phyloP scores from a whole-genome alignment of 2,888 invertebrate species.

The Heterodera filipjevi region DNA sequence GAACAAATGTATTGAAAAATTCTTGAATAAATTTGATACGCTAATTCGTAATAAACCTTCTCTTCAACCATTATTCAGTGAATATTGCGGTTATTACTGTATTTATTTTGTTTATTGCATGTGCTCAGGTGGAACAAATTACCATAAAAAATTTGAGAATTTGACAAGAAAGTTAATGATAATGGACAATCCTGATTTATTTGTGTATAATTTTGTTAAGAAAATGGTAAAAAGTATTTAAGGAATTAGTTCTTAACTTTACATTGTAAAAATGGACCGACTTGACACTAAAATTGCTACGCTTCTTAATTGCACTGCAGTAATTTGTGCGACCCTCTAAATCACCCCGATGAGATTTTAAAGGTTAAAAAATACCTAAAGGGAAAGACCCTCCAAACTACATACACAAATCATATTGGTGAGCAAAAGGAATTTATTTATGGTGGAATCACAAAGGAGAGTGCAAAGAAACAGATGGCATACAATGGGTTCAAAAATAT shows the following conservation, averaged over 20 bases:
- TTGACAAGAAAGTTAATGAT: not conserved
- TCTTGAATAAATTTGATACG: not conserved
- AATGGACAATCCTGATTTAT: not conserved
- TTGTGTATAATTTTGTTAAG: conserved; percentile 13
- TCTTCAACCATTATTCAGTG: not conserved
- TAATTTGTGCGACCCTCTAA: not conserved
- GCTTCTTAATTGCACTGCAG: not conserved
- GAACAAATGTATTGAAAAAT: not conserved
- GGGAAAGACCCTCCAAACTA: conserved; percentile 4
- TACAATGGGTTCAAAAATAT: not conserved
- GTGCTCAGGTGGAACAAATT: not conserved
- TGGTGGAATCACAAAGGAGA: not conserved
- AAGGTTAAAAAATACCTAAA: not conserved
- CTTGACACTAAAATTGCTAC: not conserved
- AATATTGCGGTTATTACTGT: not conserved
- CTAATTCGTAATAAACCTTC: not conserved
- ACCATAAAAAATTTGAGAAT: not conserved
- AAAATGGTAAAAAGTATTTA: conserved; percentile 9
- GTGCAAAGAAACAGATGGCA: not conserved
- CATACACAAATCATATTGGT: not conserved
- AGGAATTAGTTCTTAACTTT: not conserved
- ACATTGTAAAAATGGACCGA: not conserved
- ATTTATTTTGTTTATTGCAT: not conserved
- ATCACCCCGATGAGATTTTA: not conserved
- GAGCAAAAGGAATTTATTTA: not conserved